Base-by-base conservation (phyloP, 2,888 invertebrate genomes). In the Tortricodes alternella region DNA sequence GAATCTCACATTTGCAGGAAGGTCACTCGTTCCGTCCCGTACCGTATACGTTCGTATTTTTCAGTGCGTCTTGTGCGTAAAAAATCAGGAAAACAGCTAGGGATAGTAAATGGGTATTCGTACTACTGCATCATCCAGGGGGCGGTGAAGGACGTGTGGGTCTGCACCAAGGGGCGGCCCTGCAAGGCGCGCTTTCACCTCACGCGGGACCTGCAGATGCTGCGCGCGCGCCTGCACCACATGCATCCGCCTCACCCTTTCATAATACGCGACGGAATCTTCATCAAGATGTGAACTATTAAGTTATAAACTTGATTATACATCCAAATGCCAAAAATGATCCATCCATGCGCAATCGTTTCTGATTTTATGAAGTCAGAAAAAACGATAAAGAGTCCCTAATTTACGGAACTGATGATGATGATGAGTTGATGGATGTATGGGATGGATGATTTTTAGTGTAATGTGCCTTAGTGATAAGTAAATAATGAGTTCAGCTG, bases 231-330 rank as follows among this genome's bases (percentile, higher is more conserved):
- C n/a, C n/a, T 53, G 9, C 15, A 41, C 0, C 59, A 59, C 18
- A 21, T 18, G 6, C 59, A 59, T 13, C 7, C 18, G 3, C 34
- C 27, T 1, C 27, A 27, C 3, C 29, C 32, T 7, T 23, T 34
- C 27, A 16, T 46, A 8, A 48, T 72, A 0, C 52, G 37, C 7
- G 52, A 67, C 23, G 68, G 66, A 4, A 21, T 65, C 7, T 66
- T 59, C 18, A 23, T 64, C n/a, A 69, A 55, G 59, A 18, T 60
- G 3, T 58, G 34, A 49, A 35, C 7, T 32, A 7, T n/a, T n/a
- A 24, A 8, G n/a, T 1, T n/a, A n/a, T n/a, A n/a, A n/a, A n/a
- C n/a, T n/a, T n/a, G n/a, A n/a, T n/a, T n/a, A n/a, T n/a, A n/a
- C n/a, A n/a, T n/a, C n/a, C n/a, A n/a, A n/a, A n/a, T n/a, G n/a